Percentiles rank a stretch among this genome's conserved stretches.
phyloP scores from a whole-genome alignment of 2,113 vertebrate genomes.

The Lepisosteus osseus region DNA sequence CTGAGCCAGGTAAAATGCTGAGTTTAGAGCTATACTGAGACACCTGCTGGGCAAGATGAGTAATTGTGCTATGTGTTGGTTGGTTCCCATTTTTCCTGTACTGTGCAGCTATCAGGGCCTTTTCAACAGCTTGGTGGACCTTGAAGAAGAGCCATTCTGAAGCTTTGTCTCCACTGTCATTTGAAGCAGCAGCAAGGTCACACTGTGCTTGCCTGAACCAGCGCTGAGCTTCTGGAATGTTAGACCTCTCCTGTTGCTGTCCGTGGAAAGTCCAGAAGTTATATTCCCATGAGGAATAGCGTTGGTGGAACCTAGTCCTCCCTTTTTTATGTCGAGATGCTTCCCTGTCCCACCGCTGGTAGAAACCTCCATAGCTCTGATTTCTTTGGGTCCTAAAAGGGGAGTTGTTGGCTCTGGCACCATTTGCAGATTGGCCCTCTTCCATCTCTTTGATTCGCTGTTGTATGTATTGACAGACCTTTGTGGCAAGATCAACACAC shows the following conservation, averaged over 20 bases:
- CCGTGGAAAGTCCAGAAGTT: slow-evolving; percentile 58
- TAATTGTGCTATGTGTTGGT: slow-evolving; percentile 38
- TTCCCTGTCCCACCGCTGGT: slow-evolving; percentile 58
- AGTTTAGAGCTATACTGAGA: slow-evolving; percentile 42
- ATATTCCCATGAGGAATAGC: slow-evolving; percentile 29
- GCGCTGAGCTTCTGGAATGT: slow-evolving; percentile 61
- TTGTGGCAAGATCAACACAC: slow-evolving; percentile 40
- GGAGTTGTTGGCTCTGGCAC: neutral
- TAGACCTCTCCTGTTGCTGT: slow-evolving; percentile 32
- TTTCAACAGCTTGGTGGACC: slow-evolving; percentile 70
- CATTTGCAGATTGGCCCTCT: slow-evolving; percentile 9
- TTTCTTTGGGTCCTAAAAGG: neutral
- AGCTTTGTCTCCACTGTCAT: slow-evolving; percentile 35
- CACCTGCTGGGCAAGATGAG: slow-evolving; percentile 42
- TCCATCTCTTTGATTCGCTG: slow-evolving; percentile 51
- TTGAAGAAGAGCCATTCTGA: slow-evolving; percentile 77
- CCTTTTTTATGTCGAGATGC: slow-evolving; percentile 52
- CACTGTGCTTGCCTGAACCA: slow-evolving; percentile 71
- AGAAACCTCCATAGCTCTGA: slow-evolving; percentile 44
- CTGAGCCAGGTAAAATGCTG: slow-evolving; percentile 37
- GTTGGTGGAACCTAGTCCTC: slow-evolving; percentile 39
- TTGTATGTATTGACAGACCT: slow-evolving; percentile 63
- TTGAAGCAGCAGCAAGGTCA: slow-evolving; percentile 60
- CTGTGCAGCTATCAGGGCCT: slow-evolving; percentile 62
- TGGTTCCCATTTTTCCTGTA: slow-evolving; percentile 47